These are phyloP conservation scores for Myodes glareolus DNA, from an alignment of 2,113 vertebrate species.

Conservation along the genomic window DNA sequence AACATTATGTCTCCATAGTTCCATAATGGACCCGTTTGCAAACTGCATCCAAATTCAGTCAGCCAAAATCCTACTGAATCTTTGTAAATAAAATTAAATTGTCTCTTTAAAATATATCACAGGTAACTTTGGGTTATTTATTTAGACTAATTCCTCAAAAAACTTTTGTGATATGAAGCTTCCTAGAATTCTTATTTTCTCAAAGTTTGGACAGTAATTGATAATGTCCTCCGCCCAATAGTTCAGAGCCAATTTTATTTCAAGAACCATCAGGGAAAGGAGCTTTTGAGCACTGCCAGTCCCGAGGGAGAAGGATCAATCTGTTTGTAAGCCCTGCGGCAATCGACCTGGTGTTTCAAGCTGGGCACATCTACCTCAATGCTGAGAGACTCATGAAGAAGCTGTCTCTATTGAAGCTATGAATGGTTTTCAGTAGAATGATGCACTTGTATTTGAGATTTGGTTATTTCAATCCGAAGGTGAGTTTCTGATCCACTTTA, in stretches of 20 bases:
- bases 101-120: neutral
- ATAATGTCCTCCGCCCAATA: neutral
- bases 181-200: conserved; percentile 8
- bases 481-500: neutral
- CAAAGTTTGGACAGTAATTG: conserved; percentile 1
- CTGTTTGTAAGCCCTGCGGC: neutral
- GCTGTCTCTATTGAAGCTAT: neutral
- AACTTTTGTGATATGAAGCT: neutral
- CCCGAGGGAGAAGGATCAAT: neutral
- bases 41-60: neutral
- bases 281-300: neutral
- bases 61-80: conserved; percentile 9
- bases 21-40: neutral
- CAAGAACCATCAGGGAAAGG: neutral
- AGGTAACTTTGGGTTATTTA: neutral
- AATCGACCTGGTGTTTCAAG: neutral
- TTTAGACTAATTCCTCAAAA: neutral
- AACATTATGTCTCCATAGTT: neutral
- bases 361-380: neutral
- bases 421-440: neutral
- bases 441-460: neutral
- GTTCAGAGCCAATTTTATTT: neutral
- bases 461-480: neutral
- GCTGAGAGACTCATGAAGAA: neutral
- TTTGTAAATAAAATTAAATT: conserved; percentile 43